These are phyloP conservation scores for Eudyptes chrysolophus DNA, from an alignment of 2,113 vertebrate species.

Conservation along the genomic window DNA sequence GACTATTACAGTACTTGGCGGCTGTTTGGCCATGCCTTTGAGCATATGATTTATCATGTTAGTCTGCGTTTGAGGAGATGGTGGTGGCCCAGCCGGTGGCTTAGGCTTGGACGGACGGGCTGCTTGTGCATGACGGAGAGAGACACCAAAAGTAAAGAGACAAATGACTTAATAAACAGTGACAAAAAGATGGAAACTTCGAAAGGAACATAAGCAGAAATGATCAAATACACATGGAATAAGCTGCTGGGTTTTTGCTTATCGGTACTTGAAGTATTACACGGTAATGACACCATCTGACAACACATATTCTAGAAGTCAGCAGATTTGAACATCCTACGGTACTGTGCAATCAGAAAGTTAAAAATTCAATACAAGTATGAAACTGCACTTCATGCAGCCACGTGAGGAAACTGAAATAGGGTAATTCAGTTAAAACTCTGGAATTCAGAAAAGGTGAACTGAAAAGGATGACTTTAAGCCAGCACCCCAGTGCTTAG, in stretches of 20 bases:
- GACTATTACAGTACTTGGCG: constrained; percentile 80
- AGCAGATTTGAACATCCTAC: constrained; percentile 9
- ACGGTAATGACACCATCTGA: constrained; percentile 47
- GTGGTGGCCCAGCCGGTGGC: constrained; percentile 74
- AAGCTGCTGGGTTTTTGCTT: constrained; percentile 54
- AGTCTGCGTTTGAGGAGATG: constrained; percentile 78
- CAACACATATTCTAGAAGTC: constrained; percentile 43
- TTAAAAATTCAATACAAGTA: constrained; percentile 8
- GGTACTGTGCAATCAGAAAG: constrained; percentile 49
- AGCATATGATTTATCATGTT: constrained; percentile 80
- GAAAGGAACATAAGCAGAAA: constrained; percentile 73
- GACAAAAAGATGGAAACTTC: constrained; percentile 73
- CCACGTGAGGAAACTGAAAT: neutral
- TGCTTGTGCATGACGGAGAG: constrained; percentile 74
- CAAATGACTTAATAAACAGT: constrained; percentile 77
- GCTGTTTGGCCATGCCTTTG: constrained; percentile 81
- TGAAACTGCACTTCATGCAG: neutral
- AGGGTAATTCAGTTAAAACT: constrained; percentile 24
- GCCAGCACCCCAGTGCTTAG: neutral
- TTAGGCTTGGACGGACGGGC: constrained; percentile 74
- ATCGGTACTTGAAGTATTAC: neutral
- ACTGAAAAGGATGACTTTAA: neutral
- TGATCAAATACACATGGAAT: constrained; percentile 59
- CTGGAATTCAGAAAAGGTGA: constrained; percentile 14
- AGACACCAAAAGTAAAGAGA: constrained; percentile 79